Base-by-base conservation (phyloP, 2,888 invertebrate species). In the Cheilosia vernalis region DNA sequence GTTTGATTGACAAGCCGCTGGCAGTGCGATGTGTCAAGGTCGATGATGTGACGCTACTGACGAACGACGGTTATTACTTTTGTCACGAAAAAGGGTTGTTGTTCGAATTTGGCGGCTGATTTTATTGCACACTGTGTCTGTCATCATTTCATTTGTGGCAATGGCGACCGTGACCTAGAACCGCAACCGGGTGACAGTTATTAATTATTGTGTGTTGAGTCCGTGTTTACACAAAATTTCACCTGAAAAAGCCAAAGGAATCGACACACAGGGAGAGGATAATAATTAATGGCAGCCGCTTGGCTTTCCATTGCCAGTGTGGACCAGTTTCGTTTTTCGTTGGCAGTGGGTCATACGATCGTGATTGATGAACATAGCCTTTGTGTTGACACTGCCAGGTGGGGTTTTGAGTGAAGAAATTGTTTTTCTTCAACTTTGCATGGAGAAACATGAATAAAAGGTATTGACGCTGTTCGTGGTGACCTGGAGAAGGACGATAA, bases 351-450 rank as follows among this genome's bases (percentile, higher is more conserved):
- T 78, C 83, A n/a, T n/a, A 37, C 37, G 77, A 78, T 66, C 42
- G 63, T 83, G 83, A 83, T 83, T 83, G 83, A 83, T 83, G 83
- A 83, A 83, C 72, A 55, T n/a, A 61, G 40, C 60, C 77, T 47
- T 73, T 78, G 83, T 83, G 83, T 83, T 83, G 83, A 83, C 83
- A 78, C 37, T 83, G 55, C 67, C 77, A 78, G 77, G 53, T 64
- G 69, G 76, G 53, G 17, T 47, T 64, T 66, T 17, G 60, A 72
- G 55, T 55, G 67, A 17, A 7, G 24, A 21, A 19, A 60, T 64
- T 63, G 1, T 30, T 64, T 47, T 63, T 56, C 44, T 61, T 44
- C 37, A 42, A 15, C 27, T 4, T 42, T 44, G 42, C 37, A 9
- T 1, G n/a, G 21, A 10, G 10, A 9, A 56, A 21, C 19, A 33